Base-by-base conservation (phyloP, 2,113 vertebrate genomes). In the Mormyrus iriodes region DNA sequence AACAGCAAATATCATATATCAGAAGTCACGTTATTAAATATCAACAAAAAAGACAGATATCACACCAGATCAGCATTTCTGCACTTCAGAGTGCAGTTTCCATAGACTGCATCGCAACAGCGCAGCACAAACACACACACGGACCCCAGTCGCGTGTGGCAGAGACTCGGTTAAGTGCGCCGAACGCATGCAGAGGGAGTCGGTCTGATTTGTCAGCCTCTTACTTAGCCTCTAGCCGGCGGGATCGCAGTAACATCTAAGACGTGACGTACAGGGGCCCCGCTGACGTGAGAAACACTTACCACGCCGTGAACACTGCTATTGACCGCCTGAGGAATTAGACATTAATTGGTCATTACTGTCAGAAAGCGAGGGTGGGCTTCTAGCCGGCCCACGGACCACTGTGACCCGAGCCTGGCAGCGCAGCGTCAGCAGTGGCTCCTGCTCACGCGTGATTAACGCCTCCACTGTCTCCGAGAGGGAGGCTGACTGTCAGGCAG, bases 341-440 rank as follows among this genome's bases (percentile, higher is more conserved):
- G 48, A 88, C 27, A 55, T 82, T 35, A 82, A 88, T 79, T 31
- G 48, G 65, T 39, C 88, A 52, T 79, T 53, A 35, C 73, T 53
- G 49, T 46, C 49, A 65, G 44, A 88, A 87, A 88, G 44, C 55
- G 2, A 10, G 12, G 13, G 39, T 17, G 35, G 10, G 44, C 82
- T 84, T 84, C 15, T 46, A n/a, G 39, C 44, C 19, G 21, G 19
- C 1, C 17, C 24, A 0, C 2, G 21, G 42, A 21, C 82, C 8
- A 4, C 21, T 12, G 39, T 2, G 44, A 48, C 42, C 82, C 24
- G 0, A 39, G 44, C 24, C 9, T n/a, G 3, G 82, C 61, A 13
- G 3, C 27, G 27, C n/a, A n/a, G n/a, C 10, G 10, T 31, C 61
- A 69, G n/a, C 10, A 0, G 46, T 48, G 21, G 82, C 21, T 46